Conservation (phyloP, 2,797 vertebrate species). For the Darevskia mixta region DNA sequence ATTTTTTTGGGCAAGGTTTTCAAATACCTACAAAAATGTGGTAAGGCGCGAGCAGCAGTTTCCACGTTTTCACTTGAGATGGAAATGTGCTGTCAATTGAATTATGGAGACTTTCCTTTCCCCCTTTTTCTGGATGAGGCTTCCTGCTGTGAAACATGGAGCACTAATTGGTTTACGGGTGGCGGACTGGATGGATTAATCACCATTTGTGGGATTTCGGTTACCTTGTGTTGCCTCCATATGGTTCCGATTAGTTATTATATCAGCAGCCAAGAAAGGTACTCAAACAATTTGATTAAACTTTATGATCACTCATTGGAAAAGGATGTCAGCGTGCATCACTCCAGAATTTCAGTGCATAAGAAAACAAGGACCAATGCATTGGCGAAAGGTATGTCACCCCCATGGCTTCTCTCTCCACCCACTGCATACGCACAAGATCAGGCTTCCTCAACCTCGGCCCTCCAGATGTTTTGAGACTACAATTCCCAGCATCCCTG, state of each 20-base stretch:
- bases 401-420: too few relatives aligned
- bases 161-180: conserved; percentile 26
- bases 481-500: too few relatives aligned
- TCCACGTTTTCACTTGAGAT: conserved; percentile 18
- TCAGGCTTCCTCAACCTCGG: too few relatives aligned
- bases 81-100: not conserved
- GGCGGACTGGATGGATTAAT: conserved; percentile 32
- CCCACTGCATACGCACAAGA: too few relatives aligned
- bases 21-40: not conserved
- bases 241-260: conserved; percentile 30
- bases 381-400: too few relatives aligned
- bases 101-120: not conserved
- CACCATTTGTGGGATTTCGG: conserved; percentile 18
- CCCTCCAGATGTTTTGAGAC: too few relatives aligned
- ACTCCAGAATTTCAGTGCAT: not conserved
- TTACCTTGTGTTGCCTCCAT: conserved; percentile 27
- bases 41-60: not conserved
- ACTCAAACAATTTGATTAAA: not conserved
- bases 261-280: not conserved
- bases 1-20: not conserved
- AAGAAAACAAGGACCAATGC: not conserved
- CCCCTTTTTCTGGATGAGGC: conserved; percentile 18
- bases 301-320: not conserved
- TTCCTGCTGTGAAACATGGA: not conserved
- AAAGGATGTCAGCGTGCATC: accelerated